phyloP scores from a whole-genome alignment of 2,888 invertebrate genomes.

The Philereme transversata region DNA sequence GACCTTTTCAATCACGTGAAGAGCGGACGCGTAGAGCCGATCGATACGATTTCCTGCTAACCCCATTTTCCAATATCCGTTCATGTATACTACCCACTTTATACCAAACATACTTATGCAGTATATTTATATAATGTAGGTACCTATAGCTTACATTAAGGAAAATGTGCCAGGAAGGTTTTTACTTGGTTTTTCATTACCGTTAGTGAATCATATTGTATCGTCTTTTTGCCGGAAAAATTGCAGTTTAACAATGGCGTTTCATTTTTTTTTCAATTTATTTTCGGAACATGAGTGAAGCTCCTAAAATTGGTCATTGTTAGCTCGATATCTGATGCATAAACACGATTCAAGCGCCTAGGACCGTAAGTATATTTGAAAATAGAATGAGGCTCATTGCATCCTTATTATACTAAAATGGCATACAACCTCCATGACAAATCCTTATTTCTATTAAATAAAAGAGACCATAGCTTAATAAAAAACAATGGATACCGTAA shows the following conservation, averaged over 20 bases:
- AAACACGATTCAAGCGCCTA: too few species aligned
- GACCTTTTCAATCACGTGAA: slow-evolving; percentile 64
- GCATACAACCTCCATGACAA: too few species aligned
- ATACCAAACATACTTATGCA: slow-evolving; percentile 32
- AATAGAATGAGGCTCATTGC: too few species aligned
- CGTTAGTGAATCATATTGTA: slow-evolving; percentile 22
- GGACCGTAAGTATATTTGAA: too few species aligned
- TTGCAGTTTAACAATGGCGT: not conserved
- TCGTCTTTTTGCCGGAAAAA: not conserved
- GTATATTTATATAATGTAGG: slow-evolving; percentile 1
- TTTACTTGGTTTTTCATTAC: slow-evolving; percentile 34
- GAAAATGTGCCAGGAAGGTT: slow-evolving; percentile 20
- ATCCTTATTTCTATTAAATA: too few species aligned
- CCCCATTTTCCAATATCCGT: slow-evolving; percentile 81
- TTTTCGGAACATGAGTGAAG: too few species aligned
- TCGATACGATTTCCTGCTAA: slow-evolving; percentile 76
- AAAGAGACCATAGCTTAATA: too few species aligned
- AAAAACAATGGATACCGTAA: too few species aligned
- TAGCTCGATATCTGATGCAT: too few species aligned
- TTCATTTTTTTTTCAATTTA: too few species aligned
- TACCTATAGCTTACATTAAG: slow-evolving; percentile 37
- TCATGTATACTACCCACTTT: slow-evolving; percentile 33
- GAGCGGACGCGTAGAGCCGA: slow-evolving; percentile 60
- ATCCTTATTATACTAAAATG: too few species aligned
- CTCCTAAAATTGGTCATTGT: too few species aligned